Base-by-base conservation (phyloP, 2,113 vertebrate species). In the Sminthopsis crassicaudata region DNA sequence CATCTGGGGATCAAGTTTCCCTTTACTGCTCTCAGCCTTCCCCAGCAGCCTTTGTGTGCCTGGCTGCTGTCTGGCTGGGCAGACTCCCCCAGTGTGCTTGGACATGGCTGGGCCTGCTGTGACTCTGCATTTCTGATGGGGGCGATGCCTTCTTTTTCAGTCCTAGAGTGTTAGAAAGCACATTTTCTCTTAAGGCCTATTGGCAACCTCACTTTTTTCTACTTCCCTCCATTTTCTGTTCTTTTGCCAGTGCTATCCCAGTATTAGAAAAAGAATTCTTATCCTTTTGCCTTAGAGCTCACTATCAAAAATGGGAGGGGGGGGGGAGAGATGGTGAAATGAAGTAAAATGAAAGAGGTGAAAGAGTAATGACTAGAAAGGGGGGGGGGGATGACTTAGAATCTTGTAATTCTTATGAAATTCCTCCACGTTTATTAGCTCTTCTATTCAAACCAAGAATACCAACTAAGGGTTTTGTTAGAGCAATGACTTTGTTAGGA, bases 81-180 rank as follows among this genome's bases (percentile, higher is more conserved):
- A 96, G 95, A 94, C 94, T 96, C 96, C 97, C 50, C 95, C 97
- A 96, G 93, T 92, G 91, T 92, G 96, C 96, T 95, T 95, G 93
- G 97, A 95, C 97, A 98, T 96, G 96, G 96, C 96, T 95, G 96
- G 98, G 97, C 98, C 98, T 98, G 98, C 97, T 97, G 98, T 99
- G 99, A 99, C 99, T 98, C 96, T 99, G 99, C 99, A 99, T 90
- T 99, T 99, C 98, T 98, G 95, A 93, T 97, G 94, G 95, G 96
- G 98, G 98, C 98, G 97, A 98, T 96, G 98, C 98, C 98, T 98
- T 97, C 96, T 97, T 95, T 93, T 97, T 95, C 89, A 93, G 93
- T 92, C 95, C 94, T 25, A 96, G 90, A 93, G 94, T 96, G 95
- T 95, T 97, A 89, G 94, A 26, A 91, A 91, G 95, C 96, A 95